Evolutionary conservation across 2,113 vertebrate species (phyloP).

Genomic region (Tyto alba): DNA sequence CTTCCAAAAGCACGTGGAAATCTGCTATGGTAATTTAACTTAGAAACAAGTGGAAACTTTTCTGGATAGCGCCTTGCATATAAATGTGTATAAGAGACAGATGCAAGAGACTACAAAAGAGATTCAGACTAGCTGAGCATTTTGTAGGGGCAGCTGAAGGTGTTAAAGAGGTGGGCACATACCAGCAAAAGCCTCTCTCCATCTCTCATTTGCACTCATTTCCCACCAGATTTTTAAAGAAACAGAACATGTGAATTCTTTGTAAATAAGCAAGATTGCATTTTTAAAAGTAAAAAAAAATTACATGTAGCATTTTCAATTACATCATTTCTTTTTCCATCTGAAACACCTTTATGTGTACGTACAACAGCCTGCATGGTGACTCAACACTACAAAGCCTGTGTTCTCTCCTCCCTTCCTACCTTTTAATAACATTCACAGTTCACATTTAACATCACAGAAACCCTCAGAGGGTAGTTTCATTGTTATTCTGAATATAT

Average conservation of each 20-base stretch:
- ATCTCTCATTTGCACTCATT: not conserved
- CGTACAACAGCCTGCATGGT: not conserved
- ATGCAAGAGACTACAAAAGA: not conserved
- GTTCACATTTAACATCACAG: not conserved
- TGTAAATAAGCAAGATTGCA: fast-evolving
- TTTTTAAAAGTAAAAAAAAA: not conserved
- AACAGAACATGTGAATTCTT: not conserved
- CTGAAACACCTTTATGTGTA: not conserved
- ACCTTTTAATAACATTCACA: not conserved
- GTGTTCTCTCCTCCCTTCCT: not conserved
- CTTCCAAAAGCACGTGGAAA: not conserved
- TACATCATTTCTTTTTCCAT: not conserved
- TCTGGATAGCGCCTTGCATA: not conserved
- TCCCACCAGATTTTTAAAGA: not conserved
- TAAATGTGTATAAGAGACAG: not conserved
- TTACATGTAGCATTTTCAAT: not conserved
- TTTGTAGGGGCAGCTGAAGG: not conserved
- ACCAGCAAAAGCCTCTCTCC: not conserved
- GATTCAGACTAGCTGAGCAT: not conserved
- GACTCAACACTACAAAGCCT: not conserved
- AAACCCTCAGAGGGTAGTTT: not conserved
- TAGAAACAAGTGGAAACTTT: not conserved
- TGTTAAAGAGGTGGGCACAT: not conserved
- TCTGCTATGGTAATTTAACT: not conserved
- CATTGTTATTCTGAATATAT: not conserved